These are phyloP conservation scores for Oryzias dopingdopingensis DNA, from an alignment of 2,797 vertebrate species.

Conservation along the genomic window DNA sequence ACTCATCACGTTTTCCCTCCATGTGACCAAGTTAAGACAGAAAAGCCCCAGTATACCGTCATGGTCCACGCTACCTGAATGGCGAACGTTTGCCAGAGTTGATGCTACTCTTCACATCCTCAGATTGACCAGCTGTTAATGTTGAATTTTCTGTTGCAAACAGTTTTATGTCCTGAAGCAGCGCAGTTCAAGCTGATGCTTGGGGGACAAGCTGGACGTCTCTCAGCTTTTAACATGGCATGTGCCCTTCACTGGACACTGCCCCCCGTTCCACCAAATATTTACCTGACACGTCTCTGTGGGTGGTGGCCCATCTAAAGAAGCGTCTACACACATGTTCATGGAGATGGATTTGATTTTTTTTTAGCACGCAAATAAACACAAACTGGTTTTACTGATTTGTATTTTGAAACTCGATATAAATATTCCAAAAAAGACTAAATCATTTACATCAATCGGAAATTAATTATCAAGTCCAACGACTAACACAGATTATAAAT, in stretches of 20 bases:
- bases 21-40: slow-evolving; percentile 40
- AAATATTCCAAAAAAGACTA: background rate
- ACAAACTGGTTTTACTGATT: slow-evolving; percentile 38
- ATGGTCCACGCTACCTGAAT: background rate
- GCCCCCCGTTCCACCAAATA: slow-evolving; percentile 63
- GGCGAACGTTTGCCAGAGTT: too few relatives aligned
- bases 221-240: slow-evolving; percentile 35
- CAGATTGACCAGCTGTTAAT: too few relatives aligned
- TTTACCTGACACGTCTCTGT: slow-evolving; percentile 77
- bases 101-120: too few relatives aligned
- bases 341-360: slow-evolving; percentile 47
- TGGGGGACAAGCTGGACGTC: slow-evolving; percentile 42
- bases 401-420: slow-evolving; percentile 54
- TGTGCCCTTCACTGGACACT: slow-evolving; percentile 67
- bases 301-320: slow-evolving; percentile 75
- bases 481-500: background rate
- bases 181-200: slow-evolving; percentile 70
- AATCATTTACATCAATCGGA: too few relatives aligned
- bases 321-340: slow-evolving; percentile 64
- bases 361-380: slow-evolving; percentile 24
- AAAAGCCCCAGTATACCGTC: slow-evolving; percentile 4
- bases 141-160: too few relatives aligned
- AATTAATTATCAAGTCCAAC: background rate
- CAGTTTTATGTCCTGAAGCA: slow-evolving; percentile 44
- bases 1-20: slow-evolving; percentile 37